These are phyloP conservation scores for Tangara arthus DNA, from an alignment of 2,797 vertebrate species.

Conservation along the genomic window DNA sequence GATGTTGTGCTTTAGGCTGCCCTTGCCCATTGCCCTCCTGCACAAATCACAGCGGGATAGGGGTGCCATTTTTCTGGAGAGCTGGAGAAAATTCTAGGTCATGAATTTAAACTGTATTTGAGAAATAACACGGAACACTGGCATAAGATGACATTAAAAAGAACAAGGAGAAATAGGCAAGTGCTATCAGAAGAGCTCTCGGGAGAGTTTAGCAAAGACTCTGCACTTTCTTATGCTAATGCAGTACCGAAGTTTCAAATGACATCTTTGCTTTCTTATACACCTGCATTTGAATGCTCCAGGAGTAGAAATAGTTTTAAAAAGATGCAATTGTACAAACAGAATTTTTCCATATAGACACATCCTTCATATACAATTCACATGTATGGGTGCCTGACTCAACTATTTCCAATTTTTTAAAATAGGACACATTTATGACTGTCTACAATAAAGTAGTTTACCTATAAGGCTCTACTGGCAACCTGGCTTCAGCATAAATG, in stretches of 20 bases:
- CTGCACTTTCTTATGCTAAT: not conserved
- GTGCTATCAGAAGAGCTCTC: not conserved
- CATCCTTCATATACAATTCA: not conserved
- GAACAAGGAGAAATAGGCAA: not conserved
- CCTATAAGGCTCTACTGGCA: not conserved
- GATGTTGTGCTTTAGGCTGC: fast-evolving
- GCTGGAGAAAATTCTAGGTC: not conserved
- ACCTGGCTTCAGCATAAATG: not conserved
- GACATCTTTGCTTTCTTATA: not conserved
- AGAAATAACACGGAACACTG: not conserved
- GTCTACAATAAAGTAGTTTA: not conserved
- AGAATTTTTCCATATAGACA: not conserved
- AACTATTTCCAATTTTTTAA: not conserved
- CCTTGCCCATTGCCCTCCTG: not conserved
- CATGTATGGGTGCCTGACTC: not conserved
- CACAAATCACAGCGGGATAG: fast-evolving
- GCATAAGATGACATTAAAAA: not conserved
- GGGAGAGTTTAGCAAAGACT: not conserved
- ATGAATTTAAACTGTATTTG: not conserved
- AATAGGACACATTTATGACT: not conserved
- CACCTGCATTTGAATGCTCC: not conserved
- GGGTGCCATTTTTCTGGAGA: not conserved
- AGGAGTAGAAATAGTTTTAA: not conserved
- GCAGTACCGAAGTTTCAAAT: not conserved
- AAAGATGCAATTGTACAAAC: not conserved